These are phyloP conservation scores for Mustelus asterias DNA, from an alignment of 2,113 vertebrate genomes.

Conservation along the genomic window DNA sequence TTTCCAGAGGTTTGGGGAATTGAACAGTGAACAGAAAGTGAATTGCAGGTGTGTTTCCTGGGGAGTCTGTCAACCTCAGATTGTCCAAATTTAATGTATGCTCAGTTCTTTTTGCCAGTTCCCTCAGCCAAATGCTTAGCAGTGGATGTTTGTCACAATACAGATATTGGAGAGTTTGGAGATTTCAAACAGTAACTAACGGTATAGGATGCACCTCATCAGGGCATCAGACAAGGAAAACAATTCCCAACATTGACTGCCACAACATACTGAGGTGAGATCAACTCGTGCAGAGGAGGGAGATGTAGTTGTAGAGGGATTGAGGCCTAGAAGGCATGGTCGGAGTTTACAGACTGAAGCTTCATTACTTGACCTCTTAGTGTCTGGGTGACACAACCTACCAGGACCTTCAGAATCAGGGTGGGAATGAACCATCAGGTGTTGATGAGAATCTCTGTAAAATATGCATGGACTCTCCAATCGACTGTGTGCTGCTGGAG, in stretches of 20 bases:
- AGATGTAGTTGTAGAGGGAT: neutral
- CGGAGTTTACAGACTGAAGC: neutral
- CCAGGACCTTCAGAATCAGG: too few species aligned
- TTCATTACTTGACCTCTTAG: too few species aligned
- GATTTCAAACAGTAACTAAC: neutral
- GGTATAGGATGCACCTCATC: neutral
- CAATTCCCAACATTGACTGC: neutral
- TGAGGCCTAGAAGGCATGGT: neutral
- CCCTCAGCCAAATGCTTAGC: neutral
- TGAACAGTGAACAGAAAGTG: neutral
- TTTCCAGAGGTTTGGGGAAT: neutral
- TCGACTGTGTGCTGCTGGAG: slow-evolving; percentile 90
- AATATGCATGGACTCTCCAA: slow-evolving; percentile 90
- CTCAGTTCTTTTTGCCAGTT: neutral
- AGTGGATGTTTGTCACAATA: neutral
- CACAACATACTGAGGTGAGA: too few species aligned
- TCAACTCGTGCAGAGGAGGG: neutral
- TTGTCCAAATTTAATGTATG: neutral
- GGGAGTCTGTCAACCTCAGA: neutral
- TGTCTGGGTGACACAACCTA: neutral
- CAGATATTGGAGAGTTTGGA: neutral
- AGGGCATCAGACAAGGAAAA: neutral
- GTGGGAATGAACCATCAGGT: slow-evolving; percentile 46
- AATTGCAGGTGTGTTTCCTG: neutral
- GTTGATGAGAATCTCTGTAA: slow-evolving; percentile 81